These are phyloP conservation scores for Phyllostomus discolor DNA, from an alignment of 2,113 vertebrate genomes.

Conservation along the genomic window DNA sequence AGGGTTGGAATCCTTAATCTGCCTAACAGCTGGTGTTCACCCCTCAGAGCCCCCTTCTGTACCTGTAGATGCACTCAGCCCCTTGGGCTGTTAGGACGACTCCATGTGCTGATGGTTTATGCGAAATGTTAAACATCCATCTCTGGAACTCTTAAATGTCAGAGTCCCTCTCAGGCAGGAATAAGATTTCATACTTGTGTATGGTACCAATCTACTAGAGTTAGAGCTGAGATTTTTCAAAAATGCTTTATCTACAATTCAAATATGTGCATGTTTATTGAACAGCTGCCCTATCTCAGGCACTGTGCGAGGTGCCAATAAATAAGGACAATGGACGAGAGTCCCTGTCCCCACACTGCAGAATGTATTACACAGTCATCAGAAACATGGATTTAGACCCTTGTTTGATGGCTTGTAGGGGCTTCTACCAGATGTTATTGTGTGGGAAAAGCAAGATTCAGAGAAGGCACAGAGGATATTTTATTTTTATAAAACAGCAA, in stretches of 20 bases:
- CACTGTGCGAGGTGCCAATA: too few species aligned
- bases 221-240: neutral
- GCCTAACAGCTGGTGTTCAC: rapidly evolving
- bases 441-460: neutral
- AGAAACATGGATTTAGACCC: neutral
- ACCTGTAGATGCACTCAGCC: neutral
- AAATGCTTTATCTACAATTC: neutral
- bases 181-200: too few species aligned
- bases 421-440: neutral
- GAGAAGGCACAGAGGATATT: neutral
- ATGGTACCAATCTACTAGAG: neutral
- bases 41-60: neutral
- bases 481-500: neutral
- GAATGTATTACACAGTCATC: neutral
- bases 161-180: neutral
- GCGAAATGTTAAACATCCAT: rapidly evolving
- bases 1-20: neutral
- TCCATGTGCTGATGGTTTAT: neutral
- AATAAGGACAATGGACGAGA: neutral
- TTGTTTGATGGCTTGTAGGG: neutral
- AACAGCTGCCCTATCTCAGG: too few species aligned
- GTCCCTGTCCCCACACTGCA: neutral
- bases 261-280: neutral
- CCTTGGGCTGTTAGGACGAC: neutral
- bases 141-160: too few species aligned